Base-by-base conservation (phyloP, 1,140 invertebrate species). In the Apolygus lucorum region DNA sequence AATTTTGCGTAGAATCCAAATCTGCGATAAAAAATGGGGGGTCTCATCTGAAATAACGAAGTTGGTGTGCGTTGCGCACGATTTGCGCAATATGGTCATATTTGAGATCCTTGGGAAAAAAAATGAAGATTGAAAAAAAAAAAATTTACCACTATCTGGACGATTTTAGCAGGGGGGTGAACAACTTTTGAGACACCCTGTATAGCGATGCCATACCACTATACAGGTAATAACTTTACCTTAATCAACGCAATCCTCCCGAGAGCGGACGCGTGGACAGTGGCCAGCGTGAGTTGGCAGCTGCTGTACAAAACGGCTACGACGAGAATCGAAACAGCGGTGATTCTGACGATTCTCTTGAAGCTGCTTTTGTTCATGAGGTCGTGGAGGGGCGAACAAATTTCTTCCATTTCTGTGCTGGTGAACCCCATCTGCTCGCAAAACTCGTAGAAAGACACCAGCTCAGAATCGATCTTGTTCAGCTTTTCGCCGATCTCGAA, bases 361-460 rank as follows among this genome's bases (percentile, higher is more conserved):
- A 49, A 49, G 34, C 34, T 8, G 34, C 8, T 8, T 49, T 49
- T 49, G 17, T 49, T 17, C 8, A 49, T 17, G 8, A 49, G 17
- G n/a, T n/a, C n/a, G 86, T 84, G 8, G 67, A 88, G 77, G 2
- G 86, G 86, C 29, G 85, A 82, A 73, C 86, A 87, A 69, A 88
- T 86, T 49, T 85, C 81, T 71, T 85, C 82, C 83, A 88, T 86
- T 75, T 88, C 86, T 70, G 85, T 83, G 49, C 85, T 82, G 64
- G 83, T 84, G 72, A 87, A 86, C 0, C 86, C 86, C n/a, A 83
- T 83, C 75, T 87, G 84, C 73, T 85, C 84, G 73, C 86, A 88
- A 74, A 86, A 87, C 72, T 86, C 84, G 68, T 80, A 82, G 77
- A 84, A 84, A 21, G 82, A 82, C 75, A 81, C 80, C 68, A 85